Percentiles rank a stretch among this genome's conserved stretches.
Evolutionary conservation across 2,113 vertebrate genomes (phyloP).

Genomic region (Lophochroa leadbeateri): DNA sequence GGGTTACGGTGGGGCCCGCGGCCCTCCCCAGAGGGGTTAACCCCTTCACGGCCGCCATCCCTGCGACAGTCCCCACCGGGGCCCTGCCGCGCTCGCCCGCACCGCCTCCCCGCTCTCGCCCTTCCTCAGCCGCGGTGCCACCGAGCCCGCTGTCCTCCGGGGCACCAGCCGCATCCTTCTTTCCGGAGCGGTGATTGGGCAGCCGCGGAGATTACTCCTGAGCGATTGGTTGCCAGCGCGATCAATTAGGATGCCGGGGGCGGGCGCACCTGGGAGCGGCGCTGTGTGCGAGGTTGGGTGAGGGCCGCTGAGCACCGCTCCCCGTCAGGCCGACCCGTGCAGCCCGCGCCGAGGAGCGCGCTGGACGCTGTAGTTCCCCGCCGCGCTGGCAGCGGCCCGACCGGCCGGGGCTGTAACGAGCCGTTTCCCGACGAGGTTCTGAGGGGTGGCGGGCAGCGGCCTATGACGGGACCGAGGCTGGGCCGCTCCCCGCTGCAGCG

Average conservation of each 20-base stretch:
- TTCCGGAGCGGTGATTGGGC: conserved; percentile 57
- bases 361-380: conserved; percentile 51
- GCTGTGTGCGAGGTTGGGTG: conserved; percentile 62
- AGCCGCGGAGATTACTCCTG: background rate
- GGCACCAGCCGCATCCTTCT: conserved; percentile 46
- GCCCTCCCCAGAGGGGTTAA: background rate
- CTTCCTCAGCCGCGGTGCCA: conserved; percentile 13
- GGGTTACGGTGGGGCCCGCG: background rate
- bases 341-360: background rate
- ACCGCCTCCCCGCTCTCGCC: background rate
- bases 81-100: background rate
- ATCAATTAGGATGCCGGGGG: conserved; percentile 46
- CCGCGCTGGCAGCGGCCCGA: background rate
- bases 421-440: no score
- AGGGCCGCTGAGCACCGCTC: conserved; percentile 37
- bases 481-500: background rate
- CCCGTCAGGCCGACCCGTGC: conserved; percentile 5
- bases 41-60: conserved; percentile 53
- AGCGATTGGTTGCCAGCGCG: background rate
- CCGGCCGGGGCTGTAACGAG: fast-evolving
- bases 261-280: conserved; percentile 25
- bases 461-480: background rate
- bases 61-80: conserved; percentile 42
- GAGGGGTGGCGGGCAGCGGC: background rate
- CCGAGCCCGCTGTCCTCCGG: conserved; percentile 2